Conservation (phyloP, 2,888 invertebrate genomes). For the Lasioglossum figueresi region DNA sequence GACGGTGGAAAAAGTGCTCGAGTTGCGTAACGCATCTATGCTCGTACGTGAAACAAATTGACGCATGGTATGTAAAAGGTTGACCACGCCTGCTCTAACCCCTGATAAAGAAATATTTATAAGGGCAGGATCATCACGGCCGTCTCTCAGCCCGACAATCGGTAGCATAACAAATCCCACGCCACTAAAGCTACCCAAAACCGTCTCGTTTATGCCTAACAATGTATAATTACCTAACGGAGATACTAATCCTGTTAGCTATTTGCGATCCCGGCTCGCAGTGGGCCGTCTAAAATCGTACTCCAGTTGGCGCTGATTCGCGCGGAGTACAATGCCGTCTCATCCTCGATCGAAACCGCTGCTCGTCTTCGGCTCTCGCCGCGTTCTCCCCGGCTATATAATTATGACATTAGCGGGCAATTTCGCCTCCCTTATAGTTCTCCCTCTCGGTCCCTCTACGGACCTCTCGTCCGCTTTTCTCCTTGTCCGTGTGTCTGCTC, state of each 20-base stretch:
- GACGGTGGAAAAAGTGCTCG: too few species aligned
- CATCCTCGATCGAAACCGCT: slow-evolving; percentile 44
- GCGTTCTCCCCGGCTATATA: slow-evolving; percentile 52
- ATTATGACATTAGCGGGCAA: slow-evolving; percentile 71
- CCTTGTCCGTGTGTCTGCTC: slow-evolving; percentile 10
- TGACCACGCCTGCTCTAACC: too few species aligned
- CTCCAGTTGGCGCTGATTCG: slow-evolving; percentile 24
- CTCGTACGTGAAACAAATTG: too few species aligned
- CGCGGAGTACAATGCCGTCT: slow-evolving; percentile 29
- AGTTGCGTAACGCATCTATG: too few species aligned
- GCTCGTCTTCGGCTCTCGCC: slow-evolving; percentile 44
- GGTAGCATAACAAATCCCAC: neutral
- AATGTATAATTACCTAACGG: neutral
- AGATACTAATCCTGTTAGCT: neutral
- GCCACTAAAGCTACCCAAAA: neutral
- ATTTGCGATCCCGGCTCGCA: neutral
- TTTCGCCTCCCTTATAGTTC: slow-evolving; percentile 60
- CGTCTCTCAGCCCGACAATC: neutral
- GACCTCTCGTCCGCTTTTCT: slow-evolving; percentile 19
- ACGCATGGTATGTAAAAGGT: too few species aligned
- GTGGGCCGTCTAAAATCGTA: neutral
- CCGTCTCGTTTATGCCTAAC: neutral
- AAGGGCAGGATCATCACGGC: neutral
- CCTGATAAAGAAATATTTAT: neutral
- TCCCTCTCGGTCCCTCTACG: slow-evolving; percentile 10